A percentile compares a stretch with the other conserved stretches of the same genome.
phyloP scores from a whole-genome alignment of 2,113 vertebrate species.

The Nymphicus hollandicus region DNA sequence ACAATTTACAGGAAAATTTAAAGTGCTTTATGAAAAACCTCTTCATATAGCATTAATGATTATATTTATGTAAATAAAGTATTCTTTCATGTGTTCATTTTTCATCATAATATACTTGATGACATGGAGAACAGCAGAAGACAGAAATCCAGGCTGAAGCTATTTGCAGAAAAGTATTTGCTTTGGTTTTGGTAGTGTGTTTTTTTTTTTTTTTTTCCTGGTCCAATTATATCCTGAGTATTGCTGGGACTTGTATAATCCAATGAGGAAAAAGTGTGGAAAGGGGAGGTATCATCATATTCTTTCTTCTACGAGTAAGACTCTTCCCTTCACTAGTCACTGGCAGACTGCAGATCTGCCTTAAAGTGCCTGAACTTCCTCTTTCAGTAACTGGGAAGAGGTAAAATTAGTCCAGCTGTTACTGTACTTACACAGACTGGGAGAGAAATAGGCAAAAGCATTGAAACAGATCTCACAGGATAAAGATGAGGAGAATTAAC shows the following conservation, averaged over 20 bases:
- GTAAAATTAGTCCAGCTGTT: not conserved
- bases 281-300: not conserved
- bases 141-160: not conserved
- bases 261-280: not conserved
- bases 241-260: not conserved
- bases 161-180: not conserved
- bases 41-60: not conserved
- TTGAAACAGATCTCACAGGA: not conserved
- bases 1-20: not conserved
- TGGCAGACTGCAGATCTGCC: not conserved
- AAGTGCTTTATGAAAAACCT: not conserved
- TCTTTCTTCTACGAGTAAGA: not conserved
- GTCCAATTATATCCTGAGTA: not conserved
- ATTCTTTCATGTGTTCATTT: not conserved
- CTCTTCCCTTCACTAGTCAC: accelerated
- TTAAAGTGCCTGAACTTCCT: not conserved
- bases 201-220: not conserved
- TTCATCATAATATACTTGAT: not conserved
- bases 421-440: not conserved
- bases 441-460: not conserved
- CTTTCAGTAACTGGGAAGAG: not conserved
- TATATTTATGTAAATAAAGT: not conserved
- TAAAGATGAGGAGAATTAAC: not conserved
- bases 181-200: not conserved
- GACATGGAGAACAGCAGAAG: not conserved